Percentiles rank a stretch among this genome's conserved stretches.
Evolutionary conservation across 1,140 invertebrate species (phyloP).

Genomic region (Lutraria rhynchaena): DNA sequence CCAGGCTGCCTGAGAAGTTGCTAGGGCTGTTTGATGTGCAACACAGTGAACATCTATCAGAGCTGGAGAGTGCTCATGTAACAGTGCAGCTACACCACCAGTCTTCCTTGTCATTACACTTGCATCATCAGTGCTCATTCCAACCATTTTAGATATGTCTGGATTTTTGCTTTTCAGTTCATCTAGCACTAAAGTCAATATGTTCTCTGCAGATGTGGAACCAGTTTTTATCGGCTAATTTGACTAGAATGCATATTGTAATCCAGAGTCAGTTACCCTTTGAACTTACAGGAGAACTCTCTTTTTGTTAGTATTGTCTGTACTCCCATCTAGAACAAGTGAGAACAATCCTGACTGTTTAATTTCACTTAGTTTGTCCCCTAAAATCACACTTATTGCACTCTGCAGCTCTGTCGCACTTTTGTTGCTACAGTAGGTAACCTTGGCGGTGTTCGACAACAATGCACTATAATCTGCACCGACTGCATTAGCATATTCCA

Average conservation of each 20-base stretch:
- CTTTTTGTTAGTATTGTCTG: slow-evolving; percentile 54
- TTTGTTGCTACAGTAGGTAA: not conserved
- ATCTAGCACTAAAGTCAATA: not conserved
- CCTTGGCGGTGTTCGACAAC: not conserved
- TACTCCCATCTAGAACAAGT: slow-evolving; percentile 48
- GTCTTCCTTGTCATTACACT: slow-evolving; percentile 15
- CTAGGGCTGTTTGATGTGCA: slow-evolving; percentile 17
- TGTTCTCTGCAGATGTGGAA: slow-evolving; percentile 26
- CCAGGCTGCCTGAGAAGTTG: slow-evolving; percentile 26
- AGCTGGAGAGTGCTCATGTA: slow-evolving; percentile 5
- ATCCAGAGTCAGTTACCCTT: not conserved
- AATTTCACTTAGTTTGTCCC: slow-evolving; percentile 6
- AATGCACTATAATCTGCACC: not conserved
- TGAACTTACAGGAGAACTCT: slow-evolving; percentile 45
- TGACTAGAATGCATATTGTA: slow-evolving; percentile 1
- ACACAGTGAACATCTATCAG: slow-evolving; percentile 18
- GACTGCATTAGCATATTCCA: not conserved
- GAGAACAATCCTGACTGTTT: slow-evolving; percentile 33
- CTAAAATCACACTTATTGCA: slow-evolving; percentile 29
- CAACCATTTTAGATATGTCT: slow-evolving; percentile 38
- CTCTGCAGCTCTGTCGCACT: slow-evolving; percentile 12
- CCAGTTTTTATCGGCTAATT: slow-evolving; percentile 19
- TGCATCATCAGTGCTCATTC: slow-evolving; percentile 17
- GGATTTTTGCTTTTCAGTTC: slow-evolving; percentile 19
- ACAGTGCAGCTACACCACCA: not conserved